Evolutionary conservation across 2,797 vertebrate species (phyloP).

Genomic region (Sebastes vulpes): DNA sequence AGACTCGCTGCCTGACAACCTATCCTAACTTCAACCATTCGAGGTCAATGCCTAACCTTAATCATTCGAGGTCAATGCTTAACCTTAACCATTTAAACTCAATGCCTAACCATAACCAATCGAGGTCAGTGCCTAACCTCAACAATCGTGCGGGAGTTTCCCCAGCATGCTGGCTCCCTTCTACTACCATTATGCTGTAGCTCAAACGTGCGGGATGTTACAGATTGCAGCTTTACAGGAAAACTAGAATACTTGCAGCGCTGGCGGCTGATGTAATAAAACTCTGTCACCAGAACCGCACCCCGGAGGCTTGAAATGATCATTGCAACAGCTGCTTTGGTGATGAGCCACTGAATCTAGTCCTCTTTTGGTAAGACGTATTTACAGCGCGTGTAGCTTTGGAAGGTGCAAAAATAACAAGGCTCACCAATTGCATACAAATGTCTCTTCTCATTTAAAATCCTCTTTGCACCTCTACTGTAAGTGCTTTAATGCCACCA

Average conservation of each 20-base stretch:
- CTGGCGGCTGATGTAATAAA: conserved; percentile 35
- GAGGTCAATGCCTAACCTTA: too few species aligned
- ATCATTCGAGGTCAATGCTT: too few species aligned
- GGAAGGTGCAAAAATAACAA: neutral
- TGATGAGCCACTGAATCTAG: conserved; percentile 12
- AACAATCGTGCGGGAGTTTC: too few species aligned
- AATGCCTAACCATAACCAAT: too few species aligned
- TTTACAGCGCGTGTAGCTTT: neutral
- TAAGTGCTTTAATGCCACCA: conserved; percentile 6
- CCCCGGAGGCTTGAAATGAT: conserved; percentile 49
- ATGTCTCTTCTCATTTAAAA: neutral
- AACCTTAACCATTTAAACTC: too few species aligned
- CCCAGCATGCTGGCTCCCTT: too few species aligned
- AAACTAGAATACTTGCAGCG: conserved; percentile 9
- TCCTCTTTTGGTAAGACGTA: conserved; percentile 10
- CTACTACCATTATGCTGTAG: neutral
- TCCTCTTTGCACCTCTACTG: conserved; percentile 2
- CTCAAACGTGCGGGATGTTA: neutral
- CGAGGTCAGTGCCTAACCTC: too few species aligned
- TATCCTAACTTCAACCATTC: too few species aligned
- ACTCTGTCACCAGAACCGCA: conserved; percentile 41
- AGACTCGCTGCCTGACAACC: too few species aligned
- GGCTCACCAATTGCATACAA: neutral
- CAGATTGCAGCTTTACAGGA: conserved; percentile 14
- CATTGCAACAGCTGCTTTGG: conserved; percentile 52